Evolutionary conservation across 2,888 invertebrate genomes (phyloP).

Genomic region (Exocentrus adspersus): DNA sequence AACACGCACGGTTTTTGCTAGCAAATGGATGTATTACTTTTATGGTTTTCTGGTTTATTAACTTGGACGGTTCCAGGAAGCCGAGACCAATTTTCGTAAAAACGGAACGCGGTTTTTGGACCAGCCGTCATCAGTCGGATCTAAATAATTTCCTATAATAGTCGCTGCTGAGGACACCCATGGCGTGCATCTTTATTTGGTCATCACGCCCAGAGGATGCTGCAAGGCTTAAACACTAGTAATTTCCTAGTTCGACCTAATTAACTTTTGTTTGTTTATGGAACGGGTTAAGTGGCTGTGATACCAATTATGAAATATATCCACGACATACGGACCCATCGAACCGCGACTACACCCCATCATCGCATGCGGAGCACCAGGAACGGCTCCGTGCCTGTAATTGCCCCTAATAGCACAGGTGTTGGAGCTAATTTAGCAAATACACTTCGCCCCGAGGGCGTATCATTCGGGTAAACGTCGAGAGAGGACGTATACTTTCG

Average conservation of each 20-base stretch:
- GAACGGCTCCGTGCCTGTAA: constrained; percentile 21
- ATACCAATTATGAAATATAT: background rate
- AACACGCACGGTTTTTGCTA: background rate
- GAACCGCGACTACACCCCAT: constrained; percentile 18
- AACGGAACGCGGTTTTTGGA: too few species aligned
- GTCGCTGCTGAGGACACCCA: background rate
- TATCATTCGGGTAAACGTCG: constrained; percentile 2
- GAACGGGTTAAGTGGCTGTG: background rate
- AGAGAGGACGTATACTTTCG: background rate
- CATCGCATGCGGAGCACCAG: constrained; percentile 11
- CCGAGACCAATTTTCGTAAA: background rate
- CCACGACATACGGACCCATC: constrained; percentile 21
- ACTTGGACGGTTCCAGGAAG: background rate
- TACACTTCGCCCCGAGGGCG: background rate
- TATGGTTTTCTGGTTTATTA: background rate
- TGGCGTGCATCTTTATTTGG: constrained; percentile 5
- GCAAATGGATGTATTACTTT: background rate
- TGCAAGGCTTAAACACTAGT: constrained; percentile 19
- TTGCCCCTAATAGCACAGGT: constrained; percentile 20
- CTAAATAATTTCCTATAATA: background rate
- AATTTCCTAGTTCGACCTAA: constrained; percentile 16
- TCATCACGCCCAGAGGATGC: constrained; percentile 16
- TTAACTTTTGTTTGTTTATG: constrained; percentile 38
- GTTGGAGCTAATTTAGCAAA: constrained; percentile 13
- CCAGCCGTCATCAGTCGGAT: too few species aligned